Base-by-base conservation (phyloP, 1,140 invertebrate species). In the Theocolax elegans region DNA sequence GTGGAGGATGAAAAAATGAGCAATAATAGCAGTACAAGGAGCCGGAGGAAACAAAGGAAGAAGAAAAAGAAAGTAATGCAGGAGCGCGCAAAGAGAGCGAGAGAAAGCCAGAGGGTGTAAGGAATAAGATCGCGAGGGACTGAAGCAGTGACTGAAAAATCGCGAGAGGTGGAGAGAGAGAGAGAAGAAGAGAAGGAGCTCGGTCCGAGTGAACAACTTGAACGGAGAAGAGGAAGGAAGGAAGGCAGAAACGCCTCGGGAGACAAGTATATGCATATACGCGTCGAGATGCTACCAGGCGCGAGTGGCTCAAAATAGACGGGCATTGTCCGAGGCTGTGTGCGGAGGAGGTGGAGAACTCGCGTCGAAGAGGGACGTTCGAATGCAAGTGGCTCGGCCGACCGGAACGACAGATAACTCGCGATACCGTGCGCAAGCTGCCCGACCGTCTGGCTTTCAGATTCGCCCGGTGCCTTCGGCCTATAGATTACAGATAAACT, bases 401-500 rank as follows among this genome's bases (percentile, higher is more conserved):
- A 49, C 9, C 60, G 60, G 60, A 63, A 63, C 42, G 44, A 63
- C 60, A 63, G 60, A 63, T 63, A 63, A 63, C n/a, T 35, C 60
- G 58, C 58, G 58, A 60, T 60, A 60, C 35, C 17, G 10, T 35
- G 10, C 31, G 10, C 31, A 35, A 4, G 13, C 40, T 3, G 46
- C 46, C 40, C 40, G 3, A 10, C 7, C 15, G 13, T 15, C n/a
- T 19, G 6, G 40, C 40, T n/a, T 58, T 13, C 19, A 40, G 54
- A 38, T 58, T 40, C 35, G 31, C 17, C 54, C 35, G 29, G 54
- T 46, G 54, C 58, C 60, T 67, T 27, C 58, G 40, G 56, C 51
- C 21, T 66, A 51, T 66, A 58, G 58, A 58, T 71, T 67, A 67
- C 53, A 51, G 60, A 63, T 63, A 63, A 63, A 49, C 60, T 35